Percentiles rank a stretch among this genome's conserved stretches.
phyloP scores from a whole-genome alignment of 23 tunicate genomes.

The Corella eumyota region DNA sequence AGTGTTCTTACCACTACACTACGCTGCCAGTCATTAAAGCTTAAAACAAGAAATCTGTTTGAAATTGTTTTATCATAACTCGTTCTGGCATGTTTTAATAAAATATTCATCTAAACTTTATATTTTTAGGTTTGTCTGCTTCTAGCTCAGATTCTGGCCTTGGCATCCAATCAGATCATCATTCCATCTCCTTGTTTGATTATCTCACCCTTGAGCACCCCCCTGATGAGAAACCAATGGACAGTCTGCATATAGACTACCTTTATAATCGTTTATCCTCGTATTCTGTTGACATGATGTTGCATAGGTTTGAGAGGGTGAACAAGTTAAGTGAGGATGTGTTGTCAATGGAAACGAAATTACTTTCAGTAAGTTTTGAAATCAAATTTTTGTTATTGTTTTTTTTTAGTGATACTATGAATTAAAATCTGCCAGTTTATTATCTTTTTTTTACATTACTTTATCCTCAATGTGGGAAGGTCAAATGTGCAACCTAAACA shows the following conservation, averaged over 20 bases:
- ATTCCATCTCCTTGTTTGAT: constrained; percentile 70
- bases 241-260: constrained; percentile 61
- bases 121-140: constrained; percentile 50
- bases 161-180: constrained; percentile 50
- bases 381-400: no score
- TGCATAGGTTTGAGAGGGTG: constrained; percentile 57
- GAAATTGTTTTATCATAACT: no score
- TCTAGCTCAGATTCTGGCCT: constrained; percentile 72
- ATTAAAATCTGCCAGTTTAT: no score
- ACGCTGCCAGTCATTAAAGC: no score
- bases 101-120: no score
- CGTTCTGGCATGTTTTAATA: no score
- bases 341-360: constrained; percentile 28
- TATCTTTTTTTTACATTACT: no score
- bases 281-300: constrained; percentile 95
- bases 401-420: no score
- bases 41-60: no score
- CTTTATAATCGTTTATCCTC: constrained; percentile 56
- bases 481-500: no score
- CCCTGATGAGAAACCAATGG: constrained; percentile 70
- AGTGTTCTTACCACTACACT: no score
- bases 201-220: constrained; percentile 82
- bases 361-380: constrained; percentile 53
- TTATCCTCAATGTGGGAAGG: no score
- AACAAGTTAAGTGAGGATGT: constrained; percentile 64